Conservation (phyloP, 2,888 invertebrate genomes). For the Acanthoscelides obtectus region DNA sequence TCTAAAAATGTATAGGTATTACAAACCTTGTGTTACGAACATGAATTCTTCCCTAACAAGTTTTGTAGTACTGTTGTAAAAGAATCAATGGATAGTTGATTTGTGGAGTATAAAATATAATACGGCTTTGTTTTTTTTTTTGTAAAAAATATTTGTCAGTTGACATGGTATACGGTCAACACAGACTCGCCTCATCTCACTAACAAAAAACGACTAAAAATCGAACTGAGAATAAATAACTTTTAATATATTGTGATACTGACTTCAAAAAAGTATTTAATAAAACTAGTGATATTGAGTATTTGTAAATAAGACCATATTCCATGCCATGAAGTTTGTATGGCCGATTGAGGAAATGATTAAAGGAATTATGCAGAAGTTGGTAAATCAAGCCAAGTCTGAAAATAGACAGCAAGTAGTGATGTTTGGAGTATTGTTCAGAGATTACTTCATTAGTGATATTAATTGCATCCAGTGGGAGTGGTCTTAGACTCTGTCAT, state of each 20-base stretch:
- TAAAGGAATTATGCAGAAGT: neutral
- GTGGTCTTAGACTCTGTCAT: neutral
- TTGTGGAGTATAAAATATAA: neutral
- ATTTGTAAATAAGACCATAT: too few species aligned
- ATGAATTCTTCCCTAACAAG: neutral
- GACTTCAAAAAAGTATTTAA: too few species aligned
- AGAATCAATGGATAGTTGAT: neutral
- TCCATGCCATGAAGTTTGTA: neutral
- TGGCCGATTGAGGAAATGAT: neutral
- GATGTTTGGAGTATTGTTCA: conserved; percentile 16
- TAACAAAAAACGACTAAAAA: too few species aligned
- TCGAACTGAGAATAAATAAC: too few species aligned
- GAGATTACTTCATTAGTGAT: neutral
- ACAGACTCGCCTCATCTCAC: too few species aligned
- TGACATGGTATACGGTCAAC: too few species aligned
- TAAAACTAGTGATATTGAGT: too few species aligned
- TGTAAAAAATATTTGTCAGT: too few species aligned
- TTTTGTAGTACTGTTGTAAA: neutral
- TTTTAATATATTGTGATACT: too few species aligned
- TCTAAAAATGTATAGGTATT: neutral
- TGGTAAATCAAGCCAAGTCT: neutral
- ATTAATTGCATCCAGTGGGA: neutral
- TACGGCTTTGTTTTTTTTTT: too few species aligned
- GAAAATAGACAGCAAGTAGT: conserved; percentile 18
- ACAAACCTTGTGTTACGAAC: conserved; percentile 5